Conservation (phyloP, 2,797 vertebrate genomes). For the Eulemur rubriventer region DNA sequence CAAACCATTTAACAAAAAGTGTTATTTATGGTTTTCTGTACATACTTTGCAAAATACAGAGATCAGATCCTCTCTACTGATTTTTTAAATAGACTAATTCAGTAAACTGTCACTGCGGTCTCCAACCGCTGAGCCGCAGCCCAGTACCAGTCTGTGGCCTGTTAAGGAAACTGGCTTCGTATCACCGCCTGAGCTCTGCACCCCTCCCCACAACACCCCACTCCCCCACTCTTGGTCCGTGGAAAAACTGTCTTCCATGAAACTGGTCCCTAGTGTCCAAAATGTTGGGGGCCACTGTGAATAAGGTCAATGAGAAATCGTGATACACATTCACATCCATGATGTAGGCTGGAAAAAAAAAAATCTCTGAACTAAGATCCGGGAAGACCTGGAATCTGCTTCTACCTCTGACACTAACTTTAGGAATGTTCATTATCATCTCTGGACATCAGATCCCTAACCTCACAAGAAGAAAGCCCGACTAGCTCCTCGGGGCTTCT, state of each 20-base stretch:
- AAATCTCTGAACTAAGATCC: not conserved
- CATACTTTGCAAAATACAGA: not conserved
- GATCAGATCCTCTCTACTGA: not conserved
- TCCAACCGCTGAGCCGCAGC: no score
- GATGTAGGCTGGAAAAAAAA: not conserved
- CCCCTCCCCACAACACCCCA: no score
- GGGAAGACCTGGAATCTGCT: not conserved
- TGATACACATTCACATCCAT: no score
- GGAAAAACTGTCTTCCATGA: no score
- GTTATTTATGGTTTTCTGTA: not conserved
- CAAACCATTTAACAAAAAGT: slow-evolving; percentile 10
- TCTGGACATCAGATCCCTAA: not conserved
- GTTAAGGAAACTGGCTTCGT: no score
- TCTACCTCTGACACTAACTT: not conserved
- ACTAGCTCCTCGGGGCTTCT: not conserved
- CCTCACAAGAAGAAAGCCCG: not conserved
- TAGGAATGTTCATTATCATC: not conserved
- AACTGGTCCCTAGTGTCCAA: no score
- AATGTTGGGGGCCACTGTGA: not conserved
- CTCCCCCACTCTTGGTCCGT: no score
- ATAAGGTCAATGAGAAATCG: not conserved
- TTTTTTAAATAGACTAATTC: not conserved
- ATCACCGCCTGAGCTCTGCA: no score
- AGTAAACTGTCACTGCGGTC: not conserved
- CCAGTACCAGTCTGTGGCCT: no score